Conservation (phyloP, 2,113 vertebrate species). For the Syngnathus floridae region DNA sequence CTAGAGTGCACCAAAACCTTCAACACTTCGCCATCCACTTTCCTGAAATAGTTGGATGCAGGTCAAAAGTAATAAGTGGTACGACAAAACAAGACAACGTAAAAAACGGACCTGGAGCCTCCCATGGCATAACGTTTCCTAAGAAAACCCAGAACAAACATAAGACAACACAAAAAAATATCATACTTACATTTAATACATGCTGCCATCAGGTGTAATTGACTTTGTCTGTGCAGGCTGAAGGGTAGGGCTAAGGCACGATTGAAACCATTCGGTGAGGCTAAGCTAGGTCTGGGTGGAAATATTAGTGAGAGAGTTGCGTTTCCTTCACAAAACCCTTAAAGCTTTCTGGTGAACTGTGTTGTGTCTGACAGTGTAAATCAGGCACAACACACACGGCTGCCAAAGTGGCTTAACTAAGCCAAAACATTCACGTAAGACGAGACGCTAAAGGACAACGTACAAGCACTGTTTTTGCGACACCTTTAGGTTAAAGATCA, state of each 20-base stretch:
- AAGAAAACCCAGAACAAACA: background rate
- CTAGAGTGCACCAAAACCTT: background rate
- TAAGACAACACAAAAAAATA: background rate
- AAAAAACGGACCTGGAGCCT: too few relatives aligned
- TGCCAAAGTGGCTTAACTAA: slow-evolving; percentile 23
- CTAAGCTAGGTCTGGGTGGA: slow-evolving; percentile 32
- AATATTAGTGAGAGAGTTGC: slow-evolving; percentile 27
- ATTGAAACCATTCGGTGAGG: slow-evolving; percentile 25
- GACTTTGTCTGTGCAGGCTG: slow-evolving; percentile 28
- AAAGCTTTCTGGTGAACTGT: slow-evolving; percentile 21
- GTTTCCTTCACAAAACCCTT: slow-evolving; percentile 10
- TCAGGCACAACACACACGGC: slow-evolving; percentile 14
- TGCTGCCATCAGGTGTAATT: slow-evolving; percentile 26
- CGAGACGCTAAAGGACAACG: slow-evolving; percentile 1
- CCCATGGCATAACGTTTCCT: background rate
- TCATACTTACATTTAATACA: slow-evolving; percentile 8
- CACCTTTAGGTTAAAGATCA: slow-evolving; percentile 7
- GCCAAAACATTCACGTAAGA: slow-evolving; percentile 6
- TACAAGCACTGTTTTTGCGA: slow-evolving; percentile 22
- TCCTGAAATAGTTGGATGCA: too few relatives aligned
- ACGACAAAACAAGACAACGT: too few relatives aligned
- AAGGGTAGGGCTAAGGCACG: slow-evolving; percentile 16
- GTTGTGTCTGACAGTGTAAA: slow-evolving; percentile 22
- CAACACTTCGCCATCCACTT: background rate
- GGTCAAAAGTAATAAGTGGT: too few relatives aligned